Base-by-base conservation (phyloP, 2,113 vertebrate species). In the Xenopus laevis region DNA sequence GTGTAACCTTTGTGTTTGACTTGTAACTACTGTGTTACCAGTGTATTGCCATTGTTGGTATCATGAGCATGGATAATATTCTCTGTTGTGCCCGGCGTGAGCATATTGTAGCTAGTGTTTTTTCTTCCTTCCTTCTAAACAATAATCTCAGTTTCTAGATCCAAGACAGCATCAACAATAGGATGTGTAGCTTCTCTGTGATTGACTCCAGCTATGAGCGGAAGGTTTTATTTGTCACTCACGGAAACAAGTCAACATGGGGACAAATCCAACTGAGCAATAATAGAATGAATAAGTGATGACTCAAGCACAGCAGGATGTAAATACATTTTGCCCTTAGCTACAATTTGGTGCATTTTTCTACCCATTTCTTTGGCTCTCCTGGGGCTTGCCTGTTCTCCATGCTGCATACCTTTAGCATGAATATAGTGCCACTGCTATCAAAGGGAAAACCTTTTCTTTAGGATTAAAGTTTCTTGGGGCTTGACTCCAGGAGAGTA, bases 1-100 rank as follows among this genome's bases (percentile, higher is more conserved):
- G 57, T 74, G 74, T 77, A 57, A 70, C 74, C 52, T 77, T 63
- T 77, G 74, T 77, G 46, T 55, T 21, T 13, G 18, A 44, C 46
- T 77, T 77, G 74, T 70, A 77, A 57, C 67, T 57, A 46, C 15
- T 57, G 57, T 75, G 65, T 59, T 55, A 40, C 61, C 9, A 21
- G 10, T 61, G 65, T 21, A 75, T 20, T 13, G 27, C 40, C 18
- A 68, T 63, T 76, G 66, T 62, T 46, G 1, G 17, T 50, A 61
- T 44, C 66, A 68, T 20, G 47, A n/a, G 66, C 52, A 55, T 18
- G 27, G 47, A 47, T 68, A 68, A 68, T 40, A 50, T 23, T 20
- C 10, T 50, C 18, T 53, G 58, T 57, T 70, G 18, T 64, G 5
- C 67, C 47, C 23, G 5, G 59, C 10, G 18, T 17, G 59, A 46